Evolutionary conservation across 2,113 vertebrate species (phyloP), one percentile per base, ranked within the genome.

Genomic region (Melospiza georgiana): DNA sequence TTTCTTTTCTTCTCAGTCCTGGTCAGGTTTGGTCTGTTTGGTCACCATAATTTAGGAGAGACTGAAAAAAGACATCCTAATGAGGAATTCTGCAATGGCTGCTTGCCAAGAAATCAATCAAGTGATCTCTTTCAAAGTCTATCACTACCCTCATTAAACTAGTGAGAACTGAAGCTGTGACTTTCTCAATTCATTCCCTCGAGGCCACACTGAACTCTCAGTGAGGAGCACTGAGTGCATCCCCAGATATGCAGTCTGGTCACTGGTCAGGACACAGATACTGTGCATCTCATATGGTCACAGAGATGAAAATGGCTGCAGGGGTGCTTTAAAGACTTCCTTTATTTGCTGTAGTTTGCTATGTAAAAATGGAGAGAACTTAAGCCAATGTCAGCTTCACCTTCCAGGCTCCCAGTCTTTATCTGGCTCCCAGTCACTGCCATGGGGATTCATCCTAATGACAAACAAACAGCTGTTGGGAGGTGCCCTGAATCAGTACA

Each of bases 81-180:
- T 84, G 81, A 96, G 65, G 63, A 96, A 92, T 89, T 95, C 54
- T 73, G 8, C 71, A 67, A 65, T 55, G 79, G 90, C 84, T 91
- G 54, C 72, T 95, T 75, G 83, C 89, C 95, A 95, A 65, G 84
- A 92, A 94, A 86, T 94, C 94, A 93, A 88, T 91, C 75, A 37
- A 93, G 72, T 44, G 69, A 43, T 88, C 72, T 95, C 92, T 91
- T 84, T 87, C 76, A 65, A 80, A 94, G 72, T 84, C 87, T 79
- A 75, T 94, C 90, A 35, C 41, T 80, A 92, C 94, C 78, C 61
- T 97, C 94, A 95, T 97, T 97, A 97, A 91, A 79, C 20, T 5
- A 48, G 59, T 66, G 87, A 95, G 74, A 92, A 94, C 90, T 85
- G 76, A 91, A 96, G 74, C 82, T 71, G 58, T 71, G 75, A 55